Evolutionary conservation across 2,888 invertebrate species (phyloP).

Genomic region (Tetanocera ferruginea): DNA sequence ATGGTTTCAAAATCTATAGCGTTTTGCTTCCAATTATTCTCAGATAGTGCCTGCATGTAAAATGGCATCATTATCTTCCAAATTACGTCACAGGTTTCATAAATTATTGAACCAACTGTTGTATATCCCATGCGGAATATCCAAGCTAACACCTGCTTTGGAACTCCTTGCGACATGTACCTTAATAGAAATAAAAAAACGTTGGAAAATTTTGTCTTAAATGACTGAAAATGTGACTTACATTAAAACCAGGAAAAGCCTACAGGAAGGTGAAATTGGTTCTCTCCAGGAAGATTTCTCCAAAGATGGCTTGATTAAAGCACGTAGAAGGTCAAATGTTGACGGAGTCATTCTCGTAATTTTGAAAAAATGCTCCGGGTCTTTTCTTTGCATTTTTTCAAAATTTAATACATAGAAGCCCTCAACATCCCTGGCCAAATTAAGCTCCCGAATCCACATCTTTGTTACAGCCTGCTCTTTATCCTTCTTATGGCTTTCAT

Average conservation of each 20-base stretch:
- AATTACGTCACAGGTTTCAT: constrained; percentile 31
- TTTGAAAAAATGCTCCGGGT: background rate
- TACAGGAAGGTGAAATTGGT: background rate
- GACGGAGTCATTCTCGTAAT: background rate
- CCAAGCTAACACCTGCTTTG: background rate
- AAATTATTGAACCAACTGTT: constrained; percentile 35
- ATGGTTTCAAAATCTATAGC: constrained; percentile 22
- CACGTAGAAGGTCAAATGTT: background rate
- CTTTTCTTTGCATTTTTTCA: background rate
- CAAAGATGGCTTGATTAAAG: background rate
- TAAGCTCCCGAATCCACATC: background rate
- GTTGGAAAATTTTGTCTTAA: no score
- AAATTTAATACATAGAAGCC: background rate
- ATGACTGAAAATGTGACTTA: background rate
- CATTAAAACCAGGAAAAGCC: background rate
- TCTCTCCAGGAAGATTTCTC: background rate
- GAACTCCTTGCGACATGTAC: constrained; percentile 4
- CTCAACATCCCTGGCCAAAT: background rate
- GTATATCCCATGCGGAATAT: constrained; percentile 21
- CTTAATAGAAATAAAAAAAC: no score
- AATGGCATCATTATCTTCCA: constrained; percentile 34
- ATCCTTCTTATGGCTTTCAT: background rate
- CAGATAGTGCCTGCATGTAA: constrained; percentile 33
- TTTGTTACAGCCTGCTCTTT: background rate
- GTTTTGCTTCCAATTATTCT: constrained; percentile 32